Conservation (phyloP, 2,888 invertebrate species). For the Exocentrus adspersus region DNA sequence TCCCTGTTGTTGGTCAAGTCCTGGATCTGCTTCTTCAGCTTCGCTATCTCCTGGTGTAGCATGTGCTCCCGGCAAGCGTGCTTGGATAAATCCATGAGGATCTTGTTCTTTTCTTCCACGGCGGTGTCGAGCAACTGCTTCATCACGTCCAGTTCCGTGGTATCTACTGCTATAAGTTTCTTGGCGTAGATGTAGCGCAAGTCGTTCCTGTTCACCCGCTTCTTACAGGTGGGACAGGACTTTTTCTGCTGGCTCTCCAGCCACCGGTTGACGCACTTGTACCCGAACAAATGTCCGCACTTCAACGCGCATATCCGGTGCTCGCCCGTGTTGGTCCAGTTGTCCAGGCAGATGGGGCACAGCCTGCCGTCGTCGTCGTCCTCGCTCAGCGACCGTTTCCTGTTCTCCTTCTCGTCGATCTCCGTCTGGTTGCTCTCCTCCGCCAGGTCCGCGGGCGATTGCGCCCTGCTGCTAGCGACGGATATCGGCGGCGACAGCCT, state of each 20-base stretch:
- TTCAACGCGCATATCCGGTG: slow-evolving; percentile 88
- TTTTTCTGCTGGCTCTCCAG: slow-evolving; percentile 69
- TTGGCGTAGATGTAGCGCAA: slow-evolving; percentile 80
- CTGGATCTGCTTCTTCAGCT: slow-evolving; percentile 45
- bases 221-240: slow-evolving; percentile 90
- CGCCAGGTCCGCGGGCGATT: slow-evolving; percentile 32
- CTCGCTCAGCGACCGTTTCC: slow-evolving; percentile 42
- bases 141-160: slow-evolving; percentile 76
- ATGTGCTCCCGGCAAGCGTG: slow-evolving; percentile 61
- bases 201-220: slow-evolving; percentile 59
- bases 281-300: slow-evolving; percentile 94
- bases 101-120: slow-evolving; percentile 68
- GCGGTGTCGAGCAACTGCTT: slow-evolving; percentile 70
- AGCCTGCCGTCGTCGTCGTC: slow-evolving; percentile 73
- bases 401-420: slow-evolving; percentile 23
- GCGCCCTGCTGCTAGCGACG: slow-evolving; percentile 32
- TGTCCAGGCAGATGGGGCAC: slow-evolving; percentile 90
- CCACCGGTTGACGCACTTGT: slow-evolving; percentile 83
- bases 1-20: slow-evolving; percentile 36
- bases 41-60: slow-evolving; percentile 59
- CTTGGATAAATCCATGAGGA: slow-evolving; percentile 72
- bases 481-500: slow-evolving; percentile 30
- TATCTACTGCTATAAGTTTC: slow-evolving; percentile 80
- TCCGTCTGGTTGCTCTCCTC: slow-evolving; percentile 42
- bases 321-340: slow-evolving; percentile 86